A percentile compares a stretch with the other conserved stretches of the same genome.
These are phyloP conservation scores for Mesaphorura yosii DNA, from an alignment of 1,140 invertebrate genomes.

Conservation along the genomic window DNA sequence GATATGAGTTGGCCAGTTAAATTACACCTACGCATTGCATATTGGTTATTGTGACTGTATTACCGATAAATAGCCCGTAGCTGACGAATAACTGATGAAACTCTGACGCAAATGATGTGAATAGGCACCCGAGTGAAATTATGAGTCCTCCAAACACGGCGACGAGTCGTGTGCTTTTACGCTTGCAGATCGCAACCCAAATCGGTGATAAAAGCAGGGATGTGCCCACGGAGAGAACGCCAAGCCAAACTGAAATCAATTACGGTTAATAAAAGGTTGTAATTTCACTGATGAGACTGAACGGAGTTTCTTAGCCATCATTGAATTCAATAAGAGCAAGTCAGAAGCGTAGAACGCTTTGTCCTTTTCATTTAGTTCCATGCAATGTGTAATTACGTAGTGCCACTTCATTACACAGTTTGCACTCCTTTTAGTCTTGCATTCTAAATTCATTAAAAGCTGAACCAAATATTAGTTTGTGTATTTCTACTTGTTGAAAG, in stretches of 20 bases:
- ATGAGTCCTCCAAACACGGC: slow-evolving; percentile 73
- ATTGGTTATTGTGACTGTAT: slow-evolving; percentile 15
- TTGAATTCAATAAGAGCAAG: too few species aligned
- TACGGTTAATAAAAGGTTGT: not conserved
- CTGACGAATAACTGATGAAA: slow-evolving; percentile 45
- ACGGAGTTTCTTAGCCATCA: too few species aligned
- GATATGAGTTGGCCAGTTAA: slow-evolving; percentile 26
- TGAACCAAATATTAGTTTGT: too few species aligned
- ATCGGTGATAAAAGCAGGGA: slow-evolving; percentile 64
- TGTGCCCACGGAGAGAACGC: slow-evolving; percentile 66
- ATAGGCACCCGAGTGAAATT: slow-evolving; percentile 46
- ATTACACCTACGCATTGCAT: not conserved
- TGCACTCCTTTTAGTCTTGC: too few species aligned
- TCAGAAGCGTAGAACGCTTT: too few species aligned
- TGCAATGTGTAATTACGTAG: too few species aligned
- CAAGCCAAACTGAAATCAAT: slow-evolving; percentile 61
- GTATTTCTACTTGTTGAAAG: too few species aligned
- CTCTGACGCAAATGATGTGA: slow-evolving; percentile 43
- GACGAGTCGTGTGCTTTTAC: slow-evolving; percentile 63
- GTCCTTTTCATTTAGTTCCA: too few species aligned
- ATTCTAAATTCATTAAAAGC: too few species aligned
- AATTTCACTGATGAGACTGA: not conserved
- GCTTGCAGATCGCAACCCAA: slow-evolving; percentile 55
- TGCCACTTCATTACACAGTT: too few species aligned
- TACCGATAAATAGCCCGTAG: slow-evolving; percentile 38